Evolutionary conservation across 2,113 vertebrate genomes (phyloP), one percentile per base, ranked within the genome.

Genomic region (Canis aureus): DNA sequence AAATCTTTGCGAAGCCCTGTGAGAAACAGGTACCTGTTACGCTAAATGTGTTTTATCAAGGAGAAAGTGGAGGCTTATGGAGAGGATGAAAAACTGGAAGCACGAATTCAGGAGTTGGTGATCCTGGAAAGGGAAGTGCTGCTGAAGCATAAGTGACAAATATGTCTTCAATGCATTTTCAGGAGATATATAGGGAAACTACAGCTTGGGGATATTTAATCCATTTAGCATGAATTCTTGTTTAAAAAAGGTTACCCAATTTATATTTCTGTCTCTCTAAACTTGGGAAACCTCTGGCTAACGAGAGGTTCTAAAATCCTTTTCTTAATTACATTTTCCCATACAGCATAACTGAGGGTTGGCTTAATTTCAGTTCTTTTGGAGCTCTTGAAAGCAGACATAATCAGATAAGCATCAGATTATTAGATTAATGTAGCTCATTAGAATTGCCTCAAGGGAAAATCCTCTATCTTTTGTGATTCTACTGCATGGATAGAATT

Each of bases 361-460:
- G 74, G 89, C 92, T 95, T 88, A 43, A 88, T 78, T 95, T 97
- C 15, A 90, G 13, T 53, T 19, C 73, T 62, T 69, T 74, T 5
- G n/a, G 11, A 64, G 5, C 35, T 76, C 97, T 62, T 92, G 92
- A 91, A 95, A 90, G 38, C 55, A 51, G 73, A 89, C 19, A 32
- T 80, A 66, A 53, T 96, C n/a, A 62, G 78, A 89, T 95, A 89
- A 80, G 7, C 25, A 89, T 87, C 67, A 92, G 78, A 92, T 97
- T 90, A 95, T 96, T 95, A 59, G 89, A 91, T 97, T 94, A 78
- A 74, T 95, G 90, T 94, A 95, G 79, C 29, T 98, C 22, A 66
- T n/a, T 76, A 95, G 53, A 82, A 49, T 79, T 90, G 35, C 74
- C 71, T 85, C 80, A 78, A 90, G 79, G 53, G 60, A 80, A 93